phyloP scores from a whole-genome alignment of 1,140 invertebrate species.

The Drosophila littoralis region DNA sequence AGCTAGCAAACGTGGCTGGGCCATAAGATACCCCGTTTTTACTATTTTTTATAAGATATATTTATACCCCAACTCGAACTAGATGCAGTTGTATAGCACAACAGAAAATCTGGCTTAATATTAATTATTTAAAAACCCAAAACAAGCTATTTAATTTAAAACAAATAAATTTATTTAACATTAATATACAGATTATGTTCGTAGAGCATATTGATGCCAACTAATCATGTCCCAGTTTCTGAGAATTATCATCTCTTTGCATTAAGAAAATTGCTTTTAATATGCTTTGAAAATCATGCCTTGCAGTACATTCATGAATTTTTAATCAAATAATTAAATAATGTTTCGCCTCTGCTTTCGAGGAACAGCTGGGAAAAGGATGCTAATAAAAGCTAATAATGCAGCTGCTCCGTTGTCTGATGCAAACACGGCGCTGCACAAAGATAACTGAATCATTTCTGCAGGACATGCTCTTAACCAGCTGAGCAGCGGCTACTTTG shows the following conservation, averaged over 20 bases:
- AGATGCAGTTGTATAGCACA: no score
- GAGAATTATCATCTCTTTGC: not conserved
- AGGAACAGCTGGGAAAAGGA: not conserved
- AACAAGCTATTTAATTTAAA: not conserved
- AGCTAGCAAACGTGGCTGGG: not conserved
- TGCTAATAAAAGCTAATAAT: not conserved
- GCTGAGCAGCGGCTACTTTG: not conserved
- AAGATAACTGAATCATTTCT: not conserved
- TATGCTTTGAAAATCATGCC: not conserved
- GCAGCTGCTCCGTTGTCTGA: not conserved
- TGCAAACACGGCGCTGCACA: not conserved
- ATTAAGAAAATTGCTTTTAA: not conserved
- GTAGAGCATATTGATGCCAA: not conserved
- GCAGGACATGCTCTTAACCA: not conserved
- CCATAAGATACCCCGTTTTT: no score
- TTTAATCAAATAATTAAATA: constrained; percentile 6
- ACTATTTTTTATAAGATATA: no score
- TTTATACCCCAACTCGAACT: no score
- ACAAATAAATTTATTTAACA: not conserved
- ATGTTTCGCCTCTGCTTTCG: not conserved
- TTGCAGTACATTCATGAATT: constrained; percentile 5
- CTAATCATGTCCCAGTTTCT: not conserved
- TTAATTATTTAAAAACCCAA: no score
- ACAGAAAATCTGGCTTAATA: no score
- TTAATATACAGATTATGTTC: not conserved